Conservation (phyloP, 1,140 invertebrate species). For the Nomia melanderi region DNA sequence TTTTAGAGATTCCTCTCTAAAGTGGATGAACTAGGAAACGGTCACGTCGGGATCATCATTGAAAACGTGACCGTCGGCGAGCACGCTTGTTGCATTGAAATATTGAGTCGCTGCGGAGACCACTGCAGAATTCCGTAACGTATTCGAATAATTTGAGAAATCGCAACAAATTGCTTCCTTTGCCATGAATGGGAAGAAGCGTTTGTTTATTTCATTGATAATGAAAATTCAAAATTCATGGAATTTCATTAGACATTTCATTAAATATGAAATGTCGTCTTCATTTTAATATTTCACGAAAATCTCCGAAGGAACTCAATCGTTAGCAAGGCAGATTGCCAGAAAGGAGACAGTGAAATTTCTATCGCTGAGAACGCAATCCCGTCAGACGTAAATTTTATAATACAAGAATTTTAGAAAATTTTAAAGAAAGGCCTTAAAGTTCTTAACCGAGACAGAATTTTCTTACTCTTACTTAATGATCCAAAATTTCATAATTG, state of each 20-base stretch:
- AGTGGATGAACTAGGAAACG: neutral
- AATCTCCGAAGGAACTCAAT: neutral
- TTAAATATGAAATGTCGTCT: neutral
- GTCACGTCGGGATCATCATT: neutral
- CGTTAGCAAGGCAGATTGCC: neutral
- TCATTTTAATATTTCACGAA: neutral
- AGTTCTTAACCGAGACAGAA: too few relatives aligned
- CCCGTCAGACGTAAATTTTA: too few relatives aligned
- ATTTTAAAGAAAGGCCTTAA: too few relatives aligned
- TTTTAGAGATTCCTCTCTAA: slow-evolving; percentile 2
- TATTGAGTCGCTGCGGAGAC: neutral
- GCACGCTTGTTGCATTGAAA: neutral
- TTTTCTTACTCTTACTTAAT: too few relatives aligned
- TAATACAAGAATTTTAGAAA: neutral
- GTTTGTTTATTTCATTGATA: too few relatives aligned
- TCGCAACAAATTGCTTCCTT: neutral
- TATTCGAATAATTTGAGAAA: neutral
- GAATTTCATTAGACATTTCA: neutral
- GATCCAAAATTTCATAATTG: too few relatives aligned
- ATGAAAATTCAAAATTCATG: too few relatives aligned
- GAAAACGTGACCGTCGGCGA: neutral
- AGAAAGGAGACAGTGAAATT: neutral
- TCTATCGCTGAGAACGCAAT: neutral
- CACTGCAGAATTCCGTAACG: neutral
- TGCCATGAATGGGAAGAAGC: too few relatives aligned